Evolutionary conservation across 2,888 invertebrate genomes (phyloP), one percentile per base, ranked within the genome.

Genomic region (Eurytoma adleriae): DNA sequence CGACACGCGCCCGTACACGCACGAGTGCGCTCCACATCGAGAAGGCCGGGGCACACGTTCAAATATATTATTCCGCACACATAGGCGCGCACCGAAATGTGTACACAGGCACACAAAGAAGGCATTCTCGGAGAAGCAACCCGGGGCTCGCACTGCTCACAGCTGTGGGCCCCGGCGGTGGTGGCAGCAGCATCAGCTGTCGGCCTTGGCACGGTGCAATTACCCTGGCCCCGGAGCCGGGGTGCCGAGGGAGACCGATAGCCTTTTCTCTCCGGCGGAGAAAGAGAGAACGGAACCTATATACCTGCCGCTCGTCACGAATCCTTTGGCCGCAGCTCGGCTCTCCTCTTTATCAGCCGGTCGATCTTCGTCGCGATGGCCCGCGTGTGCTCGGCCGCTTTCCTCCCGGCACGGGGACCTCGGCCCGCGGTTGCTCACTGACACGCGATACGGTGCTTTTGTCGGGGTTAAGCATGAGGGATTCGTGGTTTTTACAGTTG

Each of bases 181-280:
- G 40, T 12, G 14, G 83, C 84, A 85, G 87, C 88, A 87, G 88
- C 89, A 90, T 90, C 90, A 90, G 90, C 90, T 90, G 90, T 89
- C 90, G 90, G 88, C 90, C 90, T 90, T 90, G 90, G 90, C 88
- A 89, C 89, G 89, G 90, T 89, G 89, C 90, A 89, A 90, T 90
- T 90, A 90, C 90, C 90, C 88, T 88, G 86, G 64, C 40, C 64
- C 40, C 40, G 57, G 59, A 50, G 64, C 66, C 40, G 74, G 67
- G 67, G 52, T n/a, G 14, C 54, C 54, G 40, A 30, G 74, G 40
- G 61, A 70, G 40, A 20, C 30, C 66, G 54, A 27, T n/a, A 59
- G 40, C 52, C 71, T 20, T 64, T 61, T 76, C 67, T 72, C 52
- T 67, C 59, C 57, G 56, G 40, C 54, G 48, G 14, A 40, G 40